Evolutionary conservation across 1,140 invertebrate species (phyloP).

Genomic region (Drosophila tropicalis): DNA sequence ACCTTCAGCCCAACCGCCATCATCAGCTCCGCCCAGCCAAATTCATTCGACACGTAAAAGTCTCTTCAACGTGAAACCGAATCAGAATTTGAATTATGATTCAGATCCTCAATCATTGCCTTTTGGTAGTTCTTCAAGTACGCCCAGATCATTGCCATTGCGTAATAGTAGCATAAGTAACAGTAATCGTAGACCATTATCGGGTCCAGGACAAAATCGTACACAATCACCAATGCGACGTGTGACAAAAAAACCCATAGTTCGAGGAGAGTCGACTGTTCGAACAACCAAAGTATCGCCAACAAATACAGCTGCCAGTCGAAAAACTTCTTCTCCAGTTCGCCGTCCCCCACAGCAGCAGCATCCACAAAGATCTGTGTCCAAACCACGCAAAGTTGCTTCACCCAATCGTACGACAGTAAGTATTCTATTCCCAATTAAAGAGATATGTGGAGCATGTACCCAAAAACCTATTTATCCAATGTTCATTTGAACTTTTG

Average conservation of each 20-base stretch:
- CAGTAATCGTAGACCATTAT: constrained; percentile 24
- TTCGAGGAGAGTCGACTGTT: background rate
- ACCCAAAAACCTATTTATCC: background rate
- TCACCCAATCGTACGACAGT: constrained; percentile 18
- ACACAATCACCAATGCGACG: background rate
- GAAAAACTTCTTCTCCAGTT: background rate
- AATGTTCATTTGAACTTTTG: background rate
- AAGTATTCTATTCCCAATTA: constrained; percentile 9
- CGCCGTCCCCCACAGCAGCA: constrained; percentile 15
- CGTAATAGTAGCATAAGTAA: constrained; percentile 44
- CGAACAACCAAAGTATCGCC: background rate
- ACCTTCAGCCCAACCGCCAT: background rate
- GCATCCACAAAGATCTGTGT: background rate
- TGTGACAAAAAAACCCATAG: constrained; percentile 1
- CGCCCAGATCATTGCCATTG: constrained; percentile 31
- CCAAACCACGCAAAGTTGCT: constrained; percentile 20
- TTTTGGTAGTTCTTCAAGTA: constrained; percentile 26
- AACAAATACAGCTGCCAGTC: background rate
- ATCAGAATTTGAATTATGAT: constrained; percentile 19
- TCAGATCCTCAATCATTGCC: constrained; percentile 30
- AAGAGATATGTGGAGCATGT: background rate
- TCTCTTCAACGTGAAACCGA: constrained; percentile 34
- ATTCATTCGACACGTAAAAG: constrained; percentile 41
- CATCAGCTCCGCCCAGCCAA: background rate
- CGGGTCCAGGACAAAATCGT: background rate